A percentile compares a stretch with the other conserved stretches of the same genome.
phyloP scores from a whole-genome alignment of 2,113 vertebrate genomes.

The Pelecanoides urinatrix region DNA sequence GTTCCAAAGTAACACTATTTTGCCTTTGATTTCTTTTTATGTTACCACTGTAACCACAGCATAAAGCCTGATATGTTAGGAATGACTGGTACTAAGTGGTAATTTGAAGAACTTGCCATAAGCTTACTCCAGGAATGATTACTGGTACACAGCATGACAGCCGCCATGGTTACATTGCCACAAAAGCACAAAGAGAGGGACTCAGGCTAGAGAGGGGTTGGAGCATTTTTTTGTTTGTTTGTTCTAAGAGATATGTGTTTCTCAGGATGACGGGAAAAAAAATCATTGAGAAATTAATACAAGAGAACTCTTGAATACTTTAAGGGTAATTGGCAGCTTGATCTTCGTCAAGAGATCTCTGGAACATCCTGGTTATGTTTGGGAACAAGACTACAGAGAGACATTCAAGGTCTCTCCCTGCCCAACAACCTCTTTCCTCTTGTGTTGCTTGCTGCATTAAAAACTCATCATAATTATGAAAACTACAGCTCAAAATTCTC shows the following conservation, averaged over 20 bases:
- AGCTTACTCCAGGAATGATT: neutral
- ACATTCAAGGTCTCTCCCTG: neutral
- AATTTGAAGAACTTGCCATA: neutral
- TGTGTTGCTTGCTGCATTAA: neutral
- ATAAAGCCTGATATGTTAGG: neutral
- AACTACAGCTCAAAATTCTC: neutral
- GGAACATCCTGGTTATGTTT: neutral
- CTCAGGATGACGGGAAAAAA: neutral
- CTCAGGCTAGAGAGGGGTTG: neutral
- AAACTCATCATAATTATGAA: neutral
- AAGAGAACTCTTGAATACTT: neutral
- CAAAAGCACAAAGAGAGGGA: neutral
- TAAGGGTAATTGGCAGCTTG: neutral
- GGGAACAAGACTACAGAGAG: neutral
- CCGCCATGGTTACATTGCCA: neutral
- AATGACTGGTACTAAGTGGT: neutral
- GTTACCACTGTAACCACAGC: neutral
- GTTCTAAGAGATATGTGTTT: neutral
- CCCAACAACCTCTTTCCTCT: neutral
- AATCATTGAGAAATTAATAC: neutral
- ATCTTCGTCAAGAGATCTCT: neutral
- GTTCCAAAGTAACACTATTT: neutral
- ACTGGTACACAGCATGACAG: neutral
- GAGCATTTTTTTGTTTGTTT: neutral
- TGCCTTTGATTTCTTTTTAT: neutral